Percentiles rank a stretch among this genome's conserved stretches.
Evolutionary conservation across 2,797 vertebrate species (phyloP).

Genomic region (Podarcis lilfordi): DNA sequence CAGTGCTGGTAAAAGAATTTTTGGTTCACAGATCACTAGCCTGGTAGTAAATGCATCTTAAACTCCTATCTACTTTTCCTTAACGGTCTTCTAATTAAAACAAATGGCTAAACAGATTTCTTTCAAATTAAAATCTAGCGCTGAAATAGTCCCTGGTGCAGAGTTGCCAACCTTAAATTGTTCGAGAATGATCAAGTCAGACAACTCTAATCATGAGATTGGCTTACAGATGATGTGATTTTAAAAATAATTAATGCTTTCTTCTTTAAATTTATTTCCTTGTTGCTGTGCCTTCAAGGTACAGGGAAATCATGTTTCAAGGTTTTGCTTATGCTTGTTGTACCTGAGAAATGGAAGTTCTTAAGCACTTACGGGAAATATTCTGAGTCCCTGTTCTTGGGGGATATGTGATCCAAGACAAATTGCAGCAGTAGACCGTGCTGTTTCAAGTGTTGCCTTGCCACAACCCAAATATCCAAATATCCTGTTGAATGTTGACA

Average conservation of each 20-base stretch:
- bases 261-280: conserved; percentile 32
- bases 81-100: conserved; percentile 47
- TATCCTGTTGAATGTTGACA: no score
- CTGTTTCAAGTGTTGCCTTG: background rate
- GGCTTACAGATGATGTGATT: conserved; percentile 44
- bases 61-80: conserved; percentile 37
- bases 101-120: conserved; percentile 31
- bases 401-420: background rate
- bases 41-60: conserved; percentile 33
- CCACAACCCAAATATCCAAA: no score
- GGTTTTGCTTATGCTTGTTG: background rate
- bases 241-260: conserved; percentile 49
- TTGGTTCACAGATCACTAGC: conserved; percentile 35
- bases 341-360: background rate
- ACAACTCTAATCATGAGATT: conserved; percentile 45
- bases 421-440: background rate
- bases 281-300: conserved; percentile 19
- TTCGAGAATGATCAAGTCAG: conserved; percentile 44
- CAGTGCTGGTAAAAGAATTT: conserved; percentile 13
- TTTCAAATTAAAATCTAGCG: conserved; percentile 34
- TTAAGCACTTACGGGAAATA: background rate
- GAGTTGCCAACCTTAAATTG: conserved; percentile 1
- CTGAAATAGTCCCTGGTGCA: conserved; percentile 22
- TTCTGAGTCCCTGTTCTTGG: background rate
- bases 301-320: background rate